Evolutionary conservation across 2,113 vertebrate genomes (phyloP).

Genomic region (Corapipo altera): DNA sequence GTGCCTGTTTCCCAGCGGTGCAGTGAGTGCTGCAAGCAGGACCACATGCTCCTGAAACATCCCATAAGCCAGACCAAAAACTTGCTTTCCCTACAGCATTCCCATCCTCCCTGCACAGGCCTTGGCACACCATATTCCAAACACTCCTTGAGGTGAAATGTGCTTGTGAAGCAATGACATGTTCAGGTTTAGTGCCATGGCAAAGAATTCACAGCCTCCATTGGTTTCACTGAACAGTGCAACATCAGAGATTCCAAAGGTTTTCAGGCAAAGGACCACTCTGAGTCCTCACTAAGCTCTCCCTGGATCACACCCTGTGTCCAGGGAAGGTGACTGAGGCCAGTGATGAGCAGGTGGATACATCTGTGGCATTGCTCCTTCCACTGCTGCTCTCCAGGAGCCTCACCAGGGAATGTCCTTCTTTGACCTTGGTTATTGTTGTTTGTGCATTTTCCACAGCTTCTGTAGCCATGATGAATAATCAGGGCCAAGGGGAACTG

Average conservation of each 20-base stretch:
- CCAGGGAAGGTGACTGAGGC: background rate
- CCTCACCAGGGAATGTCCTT: background rate
- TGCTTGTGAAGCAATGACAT: background rate
- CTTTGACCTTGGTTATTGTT: background rate
- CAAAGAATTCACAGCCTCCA: background rate
- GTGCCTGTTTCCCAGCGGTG: accelerated
- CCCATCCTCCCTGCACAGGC: background rate
- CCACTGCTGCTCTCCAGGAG: background rate
- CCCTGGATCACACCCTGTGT: background rate
- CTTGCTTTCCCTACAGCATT: background rate
- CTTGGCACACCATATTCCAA: background rate
- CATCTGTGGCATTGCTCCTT: background rate
- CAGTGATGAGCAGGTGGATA: background rate
- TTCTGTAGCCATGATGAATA: background rate
- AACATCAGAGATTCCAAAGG: background rate
- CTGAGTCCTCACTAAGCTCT: background rate
- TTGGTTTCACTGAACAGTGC: background rate
- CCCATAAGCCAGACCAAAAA: background rate
- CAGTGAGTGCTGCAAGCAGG: background rate
- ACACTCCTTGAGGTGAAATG: background rate
- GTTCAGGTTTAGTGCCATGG: background rate
- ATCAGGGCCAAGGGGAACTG: background rate
- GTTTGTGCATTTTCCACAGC: background rate
- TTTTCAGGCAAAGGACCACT: background rate
- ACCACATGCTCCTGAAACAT: background rate